Evolutionary conservation across 37 sponge, comb jelly and placozoan species (phyloP).

Genomic region (Ephydatia muelleri): DNA sequence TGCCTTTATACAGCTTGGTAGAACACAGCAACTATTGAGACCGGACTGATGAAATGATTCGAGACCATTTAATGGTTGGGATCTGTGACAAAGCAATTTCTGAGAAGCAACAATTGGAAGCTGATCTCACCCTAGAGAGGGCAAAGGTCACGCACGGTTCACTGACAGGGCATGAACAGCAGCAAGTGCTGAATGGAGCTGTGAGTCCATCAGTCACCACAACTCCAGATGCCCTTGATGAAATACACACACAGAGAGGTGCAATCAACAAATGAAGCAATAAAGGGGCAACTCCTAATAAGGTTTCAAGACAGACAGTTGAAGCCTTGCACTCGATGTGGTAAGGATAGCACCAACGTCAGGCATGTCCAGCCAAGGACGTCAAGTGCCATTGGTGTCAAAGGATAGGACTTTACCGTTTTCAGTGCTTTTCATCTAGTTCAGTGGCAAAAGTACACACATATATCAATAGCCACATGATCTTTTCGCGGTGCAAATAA

Average conservation of each 20-base stretch:
- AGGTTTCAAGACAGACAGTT: neutral
- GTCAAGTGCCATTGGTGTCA: constrained; percentile 36
- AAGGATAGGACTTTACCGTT: constrained; percentile 45
- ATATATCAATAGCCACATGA: neutral
- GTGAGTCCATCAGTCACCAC: neutral
- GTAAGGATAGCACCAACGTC: constrained; percentile 1
- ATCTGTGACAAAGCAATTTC: neutral
- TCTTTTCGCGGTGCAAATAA: constrained; percentile 8
- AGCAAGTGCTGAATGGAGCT: neutral
- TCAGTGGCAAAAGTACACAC: neutral
- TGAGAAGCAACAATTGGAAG: constrained; percentile 8
- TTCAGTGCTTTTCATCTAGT: constrained; percentile 3
- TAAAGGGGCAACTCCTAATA: too few relatives aligned
- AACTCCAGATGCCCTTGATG: too few relatives aligned
- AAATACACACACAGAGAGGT: neutral
- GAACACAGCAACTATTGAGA: constrained; percentile 4
- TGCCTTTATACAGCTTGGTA: constrained; percentile 5
- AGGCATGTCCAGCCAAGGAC: constrained; percentile 37
- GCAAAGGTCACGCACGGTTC: neutral
- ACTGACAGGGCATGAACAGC: constrained; percentile 23
- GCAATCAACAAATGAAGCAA: too few relatives aligned
- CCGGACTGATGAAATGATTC: constrained; percentile 20
- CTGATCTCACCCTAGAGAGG: constrained; percentile 12
- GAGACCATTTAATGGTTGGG: constrained; percentile 10
- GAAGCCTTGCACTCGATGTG: constrained; percentile 14